phyloP scores from a whole-genome alignment of 2,797 vertebrate species.

The Melanotaenia trifasciata region DNA sequence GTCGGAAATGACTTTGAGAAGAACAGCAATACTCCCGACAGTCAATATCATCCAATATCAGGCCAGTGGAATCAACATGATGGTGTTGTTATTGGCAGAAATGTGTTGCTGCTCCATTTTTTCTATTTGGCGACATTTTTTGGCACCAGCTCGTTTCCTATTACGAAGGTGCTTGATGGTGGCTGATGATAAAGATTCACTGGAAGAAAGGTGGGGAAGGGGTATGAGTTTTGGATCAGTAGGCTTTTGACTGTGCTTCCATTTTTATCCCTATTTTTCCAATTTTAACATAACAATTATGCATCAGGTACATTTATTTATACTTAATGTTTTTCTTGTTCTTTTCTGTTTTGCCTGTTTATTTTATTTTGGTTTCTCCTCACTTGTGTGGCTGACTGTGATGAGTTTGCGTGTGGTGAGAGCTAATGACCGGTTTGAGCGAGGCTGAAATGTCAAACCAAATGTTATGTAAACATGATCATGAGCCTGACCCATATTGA shows the following conservation, averaged over 20 bases:
- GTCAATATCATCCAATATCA: conserved; percentile 81
- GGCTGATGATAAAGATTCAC: conserved; percentile 61
- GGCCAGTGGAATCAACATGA: conserved; percentile 71
- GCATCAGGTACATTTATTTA: conserved; percentile 29
- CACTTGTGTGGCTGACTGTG: conserved; percentile 65
- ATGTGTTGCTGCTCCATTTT: conserved; percentile 59
- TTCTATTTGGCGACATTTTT: conserved; percentile 47
- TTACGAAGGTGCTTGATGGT: conserved; percentile 51
- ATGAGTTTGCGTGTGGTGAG: conserved; percentile 78
- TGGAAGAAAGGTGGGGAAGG: conserved; percentile 40
- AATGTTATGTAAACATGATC: conserved; percentile 88
- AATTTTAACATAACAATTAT: not conserved
- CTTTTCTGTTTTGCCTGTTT: conserved; percentile 7
- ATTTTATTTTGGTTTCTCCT: not conserved
- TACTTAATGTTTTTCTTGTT: not conserved
- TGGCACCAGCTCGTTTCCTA: conserved; percentile 64
- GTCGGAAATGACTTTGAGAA: conserved; percentile 80
- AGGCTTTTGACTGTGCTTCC: conserved; percentile 14
- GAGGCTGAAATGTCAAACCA: conserved; percentile 85
- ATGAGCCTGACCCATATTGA: conserved; percentile 74
- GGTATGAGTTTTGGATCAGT: conserved; percentile 30
- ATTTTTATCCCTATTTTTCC: not conserved
- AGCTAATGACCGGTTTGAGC: conserved; percentile 81
- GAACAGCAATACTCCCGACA: conserved; percentile 67
- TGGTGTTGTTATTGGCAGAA: conserved; percentile 76